Percentiles rank a stretch among this genome's conserved stretches.
Conservation (phyloP, 2,888 invertebrate species). For the Osmoderma eremita region DNA sequence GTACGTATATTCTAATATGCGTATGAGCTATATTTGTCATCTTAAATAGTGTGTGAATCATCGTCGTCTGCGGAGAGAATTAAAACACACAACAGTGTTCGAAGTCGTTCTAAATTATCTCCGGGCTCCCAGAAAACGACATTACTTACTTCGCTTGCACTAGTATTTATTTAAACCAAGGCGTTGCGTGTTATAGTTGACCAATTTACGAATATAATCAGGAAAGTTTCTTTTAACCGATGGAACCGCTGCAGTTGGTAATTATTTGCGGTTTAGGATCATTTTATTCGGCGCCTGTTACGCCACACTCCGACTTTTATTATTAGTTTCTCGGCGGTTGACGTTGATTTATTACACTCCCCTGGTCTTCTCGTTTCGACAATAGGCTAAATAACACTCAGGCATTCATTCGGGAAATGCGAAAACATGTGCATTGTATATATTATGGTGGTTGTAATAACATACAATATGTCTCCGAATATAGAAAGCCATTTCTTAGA, state of each 20-base stretch:
- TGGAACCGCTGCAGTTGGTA: background rate
- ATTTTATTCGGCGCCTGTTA: slow-evolving; percentile 11
- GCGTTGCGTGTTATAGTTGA: background rate
- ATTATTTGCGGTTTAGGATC: slow-evolving; percentile 8
- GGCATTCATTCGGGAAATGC: too few relatives aligned
- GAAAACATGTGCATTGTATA: too few relatives aligned
- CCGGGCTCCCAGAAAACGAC: too few relatives aligned
- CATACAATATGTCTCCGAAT: too few relatives aligned
- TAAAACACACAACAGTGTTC: too few relatives aligned
- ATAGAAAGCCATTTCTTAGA: too few relatives aligned
- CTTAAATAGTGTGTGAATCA: slow-evolving; percentile 13
- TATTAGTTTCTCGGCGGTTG: slow-evolving; percentile 21
- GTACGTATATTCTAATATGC: background rate
- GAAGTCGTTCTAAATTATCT: too few relatives aligned
- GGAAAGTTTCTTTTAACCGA: background rate
- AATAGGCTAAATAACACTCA: too few relatives aligned
- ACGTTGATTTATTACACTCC: slow-evolving; percentile 22
- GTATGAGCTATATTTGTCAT: slow-evolving; percentile 2
- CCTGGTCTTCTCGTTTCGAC: background rate
- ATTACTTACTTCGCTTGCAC: too few relatives aligned
- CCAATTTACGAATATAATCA: slow-evolving; percentile 5
- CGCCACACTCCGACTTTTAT: slow-evolving; percentile 9
- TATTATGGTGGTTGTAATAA: too few relatives aligned
- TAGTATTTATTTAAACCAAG: too few relatives aligned
- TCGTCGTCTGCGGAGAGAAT: background rate